Base-by-base conservation (phyloP, 1,140 invertebrate genomes). In the Drosophila arawakana region DNA sequence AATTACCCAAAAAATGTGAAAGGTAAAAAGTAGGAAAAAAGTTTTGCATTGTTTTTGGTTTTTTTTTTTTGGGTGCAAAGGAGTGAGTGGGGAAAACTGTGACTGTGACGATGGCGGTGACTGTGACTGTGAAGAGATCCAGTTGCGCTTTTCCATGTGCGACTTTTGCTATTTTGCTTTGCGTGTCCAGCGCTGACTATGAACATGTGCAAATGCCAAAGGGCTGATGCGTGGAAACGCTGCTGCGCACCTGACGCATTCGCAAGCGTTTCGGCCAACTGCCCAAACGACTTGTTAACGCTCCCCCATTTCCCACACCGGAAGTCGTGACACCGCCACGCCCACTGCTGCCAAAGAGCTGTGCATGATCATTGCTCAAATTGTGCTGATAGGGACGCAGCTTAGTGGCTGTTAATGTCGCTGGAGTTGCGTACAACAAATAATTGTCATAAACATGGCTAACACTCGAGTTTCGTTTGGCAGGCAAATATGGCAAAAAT, bases 191-290 rank as follows among this genome's bases (percentile, higher is more conserved):
- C 86, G 71, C 86, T 90, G 79, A 90, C 91, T 92, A 92, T 92
- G 91, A 92, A 91, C 91, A 92, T 92, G 91, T 91, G 84, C 91
- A 92, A 69, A 92, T 90, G 72, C 83, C 91, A 25, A 92, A 91
- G 13, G 91, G 91, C 54, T 91, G 85, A 58, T 92, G 89, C 39
- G 90, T 91, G 35, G 90, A 89, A 11, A 91, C 90, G 10, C 73
- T 84, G 75, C 90, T 91, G 52, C 91, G 85, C 65, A 88, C 90
- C 57, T 92, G 89, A 1, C 88, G 85, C 76, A 74, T 77, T 7
- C 73, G 80, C 50, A 89, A 49, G 15, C 77, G 57, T 44, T 76
- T 81, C 2, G 80, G 84, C 83, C 83, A 88, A 37, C 82, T 81
- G 41, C 73, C 76, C 44, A 83, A 34, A 1, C 80, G 44, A 8